A percentile compares a stretch with the other conserved stretches of the same genome.
Conservation (phyloP, 1,140 invertebrate genomes). For the Panagrolaimus sp. region DNA sequence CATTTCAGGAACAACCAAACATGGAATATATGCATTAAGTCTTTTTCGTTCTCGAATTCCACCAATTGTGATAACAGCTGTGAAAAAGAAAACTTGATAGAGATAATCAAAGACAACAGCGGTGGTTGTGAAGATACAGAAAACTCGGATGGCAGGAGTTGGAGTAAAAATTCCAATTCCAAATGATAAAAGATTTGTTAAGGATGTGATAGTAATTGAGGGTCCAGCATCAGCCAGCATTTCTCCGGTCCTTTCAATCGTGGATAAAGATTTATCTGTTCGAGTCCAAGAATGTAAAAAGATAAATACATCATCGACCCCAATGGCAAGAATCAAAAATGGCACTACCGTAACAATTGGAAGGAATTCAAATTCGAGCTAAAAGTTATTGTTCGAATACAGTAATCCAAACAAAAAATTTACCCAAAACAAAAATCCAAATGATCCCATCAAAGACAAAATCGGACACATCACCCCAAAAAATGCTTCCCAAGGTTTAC, state of each 20-base stretch:
- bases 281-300: constrained; percentile 55
- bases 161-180: constrained; percentile 88
- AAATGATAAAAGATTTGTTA: constrained; percentile 93
- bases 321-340: constrained; percentile 55
- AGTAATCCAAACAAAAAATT: no score
- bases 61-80: constrained; percentile 52
- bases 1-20: constrained; percentile 36
- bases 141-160: constrained; percentile 73
- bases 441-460: constrained; percentile 50
- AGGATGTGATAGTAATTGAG: constrained; percentile 91
- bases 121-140: constrained; percentile 56
- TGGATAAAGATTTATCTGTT: constrained; percentile 34
- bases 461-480: constrained; percentile 55
- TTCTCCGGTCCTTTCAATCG: constrained; percentile 69
- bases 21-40: constrained; percentile 52
- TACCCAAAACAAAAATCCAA: constrained; percentile 56
- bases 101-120: constrained; percentile 57
- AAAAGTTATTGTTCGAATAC: no score
- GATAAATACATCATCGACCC: constrained; percentile 59
- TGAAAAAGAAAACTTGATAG: constrained; percentile 58
- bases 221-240: constrained; percentile 89
- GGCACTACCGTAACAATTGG: constrained; percentile 58
- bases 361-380: constrained; percentile 51
- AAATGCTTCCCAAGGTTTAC: constrained; percentile 56
- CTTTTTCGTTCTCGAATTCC: constrained; percentile 43